Evolutionary conservation across 2,797 vertebrate genomes (phyloP).

Genomic region (Pipistrellus pipistrellus): DNA sequence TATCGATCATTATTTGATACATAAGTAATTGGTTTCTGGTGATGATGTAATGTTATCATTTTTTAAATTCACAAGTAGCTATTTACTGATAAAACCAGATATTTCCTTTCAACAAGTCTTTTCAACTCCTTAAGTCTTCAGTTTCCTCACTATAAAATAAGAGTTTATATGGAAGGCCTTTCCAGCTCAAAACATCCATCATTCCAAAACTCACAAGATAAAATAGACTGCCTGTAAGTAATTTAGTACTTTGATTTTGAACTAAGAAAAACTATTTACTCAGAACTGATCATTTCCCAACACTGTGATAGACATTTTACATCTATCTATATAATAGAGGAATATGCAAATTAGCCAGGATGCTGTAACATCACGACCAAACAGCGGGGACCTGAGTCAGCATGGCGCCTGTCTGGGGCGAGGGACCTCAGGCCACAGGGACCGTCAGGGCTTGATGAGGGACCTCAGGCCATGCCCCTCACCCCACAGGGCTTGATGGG

Average conservation of each 20-base stretch:
- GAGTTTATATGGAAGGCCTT: background rate
- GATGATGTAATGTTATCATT: background rate
- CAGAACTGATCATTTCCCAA: background rate
- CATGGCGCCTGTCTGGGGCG: no score
- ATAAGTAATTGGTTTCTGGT: constrained; percentile 30
- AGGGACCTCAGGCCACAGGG: no score
- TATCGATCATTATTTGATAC: background rate
- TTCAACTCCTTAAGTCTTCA: background rate
- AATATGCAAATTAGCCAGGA: no score
- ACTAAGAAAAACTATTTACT: background rate
- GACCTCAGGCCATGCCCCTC: no score
- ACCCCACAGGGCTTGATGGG: no score
- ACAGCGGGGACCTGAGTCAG: no score
- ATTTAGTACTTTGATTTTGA: constrained; percentile 2
- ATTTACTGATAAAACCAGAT: background rate
- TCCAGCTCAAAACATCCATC: background rate
- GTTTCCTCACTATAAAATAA: constrained; percentile 33
- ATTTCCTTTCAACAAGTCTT: background rate
- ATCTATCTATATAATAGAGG: background rate
- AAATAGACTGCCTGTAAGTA: background rate
- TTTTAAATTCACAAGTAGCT: constrained; percentile 20
- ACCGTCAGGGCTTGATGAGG: no score
- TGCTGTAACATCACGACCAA: no score
- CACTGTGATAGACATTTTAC: background rate
- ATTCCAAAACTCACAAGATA: background rate